Conservation (phyloP, 2,797 vertebrate genomes). For the Tamandua tetradactyla region DNA sequence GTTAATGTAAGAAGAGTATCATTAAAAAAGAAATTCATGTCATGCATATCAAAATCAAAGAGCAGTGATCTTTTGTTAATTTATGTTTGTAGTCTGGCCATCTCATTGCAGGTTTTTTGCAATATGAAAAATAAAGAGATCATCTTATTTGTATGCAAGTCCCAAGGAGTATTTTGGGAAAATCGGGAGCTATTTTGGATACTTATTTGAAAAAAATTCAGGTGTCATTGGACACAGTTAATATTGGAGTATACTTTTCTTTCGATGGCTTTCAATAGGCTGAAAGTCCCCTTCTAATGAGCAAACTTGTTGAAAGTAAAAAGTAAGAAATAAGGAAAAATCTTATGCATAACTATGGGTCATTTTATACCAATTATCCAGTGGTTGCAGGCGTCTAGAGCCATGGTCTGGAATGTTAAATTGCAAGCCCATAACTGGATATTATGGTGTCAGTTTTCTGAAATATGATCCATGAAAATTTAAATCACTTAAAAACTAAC, state of each 20-base stretch:
- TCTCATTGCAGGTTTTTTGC: background rate
- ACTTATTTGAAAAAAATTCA: conserved; percentile 5
- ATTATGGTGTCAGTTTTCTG: conserved; percentile 36
- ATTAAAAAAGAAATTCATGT: conserved; percentile 42
- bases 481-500: conserved; percentile 22
- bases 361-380: background rate
- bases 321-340: conserved; percentile 9
- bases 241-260: background rate
- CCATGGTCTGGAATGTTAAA: background rate
- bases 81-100: background rate
- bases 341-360: background rate
- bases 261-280: background rate
- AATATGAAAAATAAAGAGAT: conserved; percentile 32
- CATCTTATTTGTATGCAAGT: conserved; percentile 21
- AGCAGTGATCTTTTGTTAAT: conserved; percentile 3
- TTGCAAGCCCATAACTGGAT: background rate
- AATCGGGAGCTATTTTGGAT: background rate
- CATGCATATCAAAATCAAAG: conserved; percentile 47
- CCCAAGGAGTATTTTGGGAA: background rate
- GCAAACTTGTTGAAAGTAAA: conserved; percentile 34
- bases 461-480: conserved; percentile 37
- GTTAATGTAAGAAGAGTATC: conserved; percentile 40
- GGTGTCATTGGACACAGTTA: background rate
- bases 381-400: background rate
- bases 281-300: conserved; percentile 22